Conservation (phyloP, 2,113 vertebrate genomes). For the Bubo bubo region DNA sequence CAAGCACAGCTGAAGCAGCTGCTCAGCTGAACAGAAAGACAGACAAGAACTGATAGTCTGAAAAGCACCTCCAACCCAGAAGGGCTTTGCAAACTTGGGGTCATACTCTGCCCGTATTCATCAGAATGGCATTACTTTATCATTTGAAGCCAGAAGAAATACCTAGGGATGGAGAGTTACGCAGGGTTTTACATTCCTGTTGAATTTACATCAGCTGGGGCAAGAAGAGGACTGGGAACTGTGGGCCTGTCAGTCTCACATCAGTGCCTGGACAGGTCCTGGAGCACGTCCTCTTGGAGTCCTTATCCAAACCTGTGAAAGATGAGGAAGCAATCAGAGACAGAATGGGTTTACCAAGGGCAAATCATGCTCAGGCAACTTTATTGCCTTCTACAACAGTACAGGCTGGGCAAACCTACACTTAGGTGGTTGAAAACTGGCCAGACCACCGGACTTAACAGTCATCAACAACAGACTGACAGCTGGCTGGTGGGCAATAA, state of each 20-base stretch:
- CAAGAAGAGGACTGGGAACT: neutral
- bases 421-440: neutral
- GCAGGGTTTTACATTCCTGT: neutral
- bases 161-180: neutral
- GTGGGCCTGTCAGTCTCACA: neutral
- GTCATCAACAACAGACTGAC: neutral
- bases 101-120: neutral
- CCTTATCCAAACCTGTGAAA: neutral
- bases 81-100: neutral
- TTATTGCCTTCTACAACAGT: neutral
- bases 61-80: neutral
- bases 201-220: neutral
- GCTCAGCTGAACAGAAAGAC: neutral
- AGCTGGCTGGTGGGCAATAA: neutral
- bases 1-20: constrained; percentile 50
- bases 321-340: neutral
- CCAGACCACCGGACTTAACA: neutral
- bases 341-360: rapidly evolving
- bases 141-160: neutral
- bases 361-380: neutral
- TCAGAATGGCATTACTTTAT: neutral
- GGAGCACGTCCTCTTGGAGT: neutral
- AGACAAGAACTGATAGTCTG: neutral
- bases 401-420: neutral
- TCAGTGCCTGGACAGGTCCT: neutral